Evolutionary conservation across 2,888 invertebrate genomes (phyloP).

Genomic region (Cenopis cana): DNA sequence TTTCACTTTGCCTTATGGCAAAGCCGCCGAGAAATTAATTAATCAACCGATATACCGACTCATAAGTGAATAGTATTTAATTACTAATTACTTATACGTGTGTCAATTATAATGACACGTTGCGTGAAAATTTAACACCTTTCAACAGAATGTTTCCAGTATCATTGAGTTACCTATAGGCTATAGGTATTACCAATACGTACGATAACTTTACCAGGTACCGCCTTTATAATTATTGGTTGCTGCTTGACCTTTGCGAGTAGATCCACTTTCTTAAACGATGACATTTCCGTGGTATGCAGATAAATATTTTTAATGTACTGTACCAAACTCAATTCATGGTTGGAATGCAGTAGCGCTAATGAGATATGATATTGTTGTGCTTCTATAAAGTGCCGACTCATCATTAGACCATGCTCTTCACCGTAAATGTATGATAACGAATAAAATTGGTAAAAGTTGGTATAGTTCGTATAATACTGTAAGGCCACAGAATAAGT

Average conservation of each 20-base stretch:
- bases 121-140: slow-evolving; percentile 9
- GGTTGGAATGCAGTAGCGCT: not conserved
- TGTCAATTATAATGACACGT: not conserved
- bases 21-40: not conserved
- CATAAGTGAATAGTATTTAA: not conserved
- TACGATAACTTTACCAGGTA: not conserved
- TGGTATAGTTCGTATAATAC: too few species aligned
- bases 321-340: not conserved
- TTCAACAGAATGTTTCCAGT: slow-evolving; percentile 13
- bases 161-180: slow-evolving; percentile 11
- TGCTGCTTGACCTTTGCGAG: slow-evolving; percentile 36
- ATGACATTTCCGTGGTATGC: slow-evolving; percentile 37
- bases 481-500: too few species aligned
- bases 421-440: too few species aligned
- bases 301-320: slow-evolving; percentile 8
- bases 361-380: too few species aligned
- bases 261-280: slow-evolving; percentile 41
- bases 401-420: not conserved
- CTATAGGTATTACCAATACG: slow-evolving; percentile 14
- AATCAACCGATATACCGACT: not conserved
- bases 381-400: not conserved
- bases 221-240: slow-evolving; percentile 33
- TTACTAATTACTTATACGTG: not conserved
- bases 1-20: not conserved
- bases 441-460: not conserved